These are phyloP conservation scores for Neocrepidodera transversa DNA, from an alignment of 2,888 invertebrate genomes.

Conservation along the genomic window DNA sequence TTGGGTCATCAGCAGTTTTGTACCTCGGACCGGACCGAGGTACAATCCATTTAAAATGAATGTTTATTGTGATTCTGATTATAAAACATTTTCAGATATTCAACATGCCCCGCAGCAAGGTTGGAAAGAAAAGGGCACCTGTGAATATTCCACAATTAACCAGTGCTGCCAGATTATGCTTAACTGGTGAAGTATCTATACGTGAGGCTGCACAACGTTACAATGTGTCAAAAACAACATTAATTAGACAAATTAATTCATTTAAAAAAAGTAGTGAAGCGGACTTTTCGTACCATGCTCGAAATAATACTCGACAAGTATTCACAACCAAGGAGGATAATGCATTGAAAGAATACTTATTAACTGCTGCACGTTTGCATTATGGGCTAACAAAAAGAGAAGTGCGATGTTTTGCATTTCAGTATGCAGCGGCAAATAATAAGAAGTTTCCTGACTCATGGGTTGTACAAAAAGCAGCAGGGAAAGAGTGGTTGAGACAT, in stretches of 20 bases:
- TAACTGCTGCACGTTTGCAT: constrained; percentile 9
- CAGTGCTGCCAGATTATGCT: background rate
- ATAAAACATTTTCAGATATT: background rate
- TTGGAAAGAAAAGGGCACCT: constrained; percentile 11
- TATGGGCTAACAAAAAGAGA: constrained; percentile 33
- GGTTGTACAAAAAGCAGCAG: constrained; percentile 32
- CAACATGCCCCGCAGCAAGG: constrained; percentile 12
- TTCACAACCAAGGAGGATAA: constrained; percentile 11
- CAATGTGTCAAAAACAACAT: constrained; percentile 19
- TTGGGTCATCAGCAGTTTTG: constrained; percentile 1
- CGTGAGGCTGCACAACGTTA: background rate
- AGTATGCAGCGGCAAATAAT: constrained; percentile 41
- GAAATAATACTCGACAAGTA: constrained; percentile 11
- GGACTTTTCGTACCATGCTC: constrained; percentile 21
- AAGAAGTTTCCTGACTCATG: constrained; percentile 39
- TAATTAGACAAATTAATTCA: constrained; percentile 20
- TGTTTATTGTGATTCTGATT: background rate
- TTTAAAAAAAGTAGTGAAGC: constrained; percentile 13
- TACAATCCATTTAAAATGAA: background rate
- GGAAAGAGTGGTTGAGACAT: constrained; percentile 36
- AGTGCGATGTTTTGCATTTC: constrained; percentile 30
- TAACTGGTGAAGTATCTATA: background rate
- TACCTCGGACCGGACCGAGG: constrained; percentile 7
- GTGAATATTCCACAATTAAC: constrained; percentile 1
- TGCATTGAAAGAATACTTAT: constrained; percentile 12